A percentile compares a stretch with the other conserved stretches of the same genome.
Evolutionary conservation across 2,888 invertebrate species (phyloP).

Genomic region (Plagodis pulveraria): DNA sequence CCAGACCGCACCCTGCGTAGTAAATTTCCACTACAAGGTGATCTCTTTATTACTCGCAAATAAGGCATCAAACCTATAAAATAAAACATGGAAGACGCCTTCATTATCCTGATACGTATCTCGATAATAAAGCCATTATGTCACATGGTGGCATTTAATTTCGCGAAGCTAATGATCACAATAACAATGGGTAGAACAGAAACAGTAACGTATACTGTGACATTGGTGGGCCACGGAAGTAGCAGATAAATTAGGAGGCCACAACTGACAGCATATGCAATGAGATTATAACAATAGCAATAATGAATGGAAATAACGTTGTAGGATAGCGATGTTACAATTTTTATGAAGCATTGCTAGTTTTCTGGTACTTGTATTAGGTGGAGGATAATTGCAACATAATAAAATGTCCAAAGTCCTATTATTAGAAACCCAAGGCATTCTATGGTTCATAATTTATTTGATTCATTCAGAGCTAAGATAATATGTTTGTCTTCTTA

Average conservation of each 20-base stretch:
- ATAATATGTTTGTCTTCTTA: too few species aligned
- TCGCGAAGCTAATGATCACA: slow-evolving; percentile 54
- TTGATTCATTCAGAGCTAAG: too few species aligned
- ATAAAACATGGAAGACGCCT: slow-evolving; percentile 33
- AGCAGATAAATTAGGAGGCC: slow-evolving; percentile 59
- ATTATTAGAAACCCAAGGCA: too few species aligned
- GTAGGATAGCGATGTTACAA: neutral
- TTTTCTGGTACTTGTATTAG: neutral
- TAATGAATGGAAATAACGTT: slow-evolving; percentile 22
- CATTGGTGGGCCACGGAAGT: slow-evolving; percentile 48
- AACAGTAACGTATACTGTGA: slow-evolving; percentile 31
- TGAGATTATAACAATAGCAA: slow-evolving; percentile 54
- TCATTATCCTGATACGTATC: slow-evolving; percentile 34
- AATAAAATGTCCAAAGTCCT: too few species aligned
- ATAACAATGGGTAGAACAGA: slow-evolving; percentile 53
- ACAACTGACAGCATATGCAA: slow-evolving; percentile 55
- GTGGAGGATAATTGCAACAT: too few species aligned
- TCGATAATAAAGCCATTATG: slow-evolving; percentile 35
- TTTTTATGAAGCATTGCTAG: neutral
- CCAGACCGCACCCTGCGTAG: slow-evolving; percentile 37
- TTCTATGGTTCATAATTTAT: too few species aligned
- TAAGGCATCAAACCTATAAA: slow-evolving; percentile 33
- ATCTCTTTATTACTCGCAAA: slow-evolving; percentile 34
- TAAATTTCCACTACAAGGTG: slow-evolving; percentile 36
- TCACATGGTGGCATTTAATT: slow-evolving; percentile 38